Evolutionary conservation across 2,797 vertebrate genomes (phyloP), one percentile per base, ranked within the genome.

Genomic region (Garrulus glandarius): DNA sequence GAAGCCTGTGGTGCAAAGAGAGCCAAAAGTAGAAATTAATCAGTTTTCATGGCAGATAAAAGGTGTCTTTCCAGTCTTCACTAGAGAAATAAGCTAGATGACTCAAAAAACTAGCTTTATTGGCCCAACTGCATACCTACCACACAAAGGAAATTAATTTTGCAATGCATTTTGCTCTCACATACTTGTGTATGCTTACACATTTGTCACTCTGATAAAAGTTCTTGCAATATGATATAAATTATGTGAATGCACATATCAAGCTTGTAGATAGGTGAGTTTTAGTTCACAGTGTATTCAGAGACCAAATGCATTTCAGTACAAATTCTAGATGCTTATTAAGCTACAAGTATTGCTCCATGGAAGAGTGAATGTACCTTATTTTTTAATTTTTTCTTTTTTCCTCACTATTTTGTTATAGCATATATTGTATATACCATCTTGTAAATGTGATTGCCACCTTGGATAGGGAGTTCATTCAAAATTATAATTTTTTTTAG

Each of bases 11-110:
- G 75, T 92, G 72, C 32, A 81, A 60, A 63, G 74, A 83, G 52
- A 96, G 83, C 50, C 90, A 89, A 26, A 96, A 93, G 79, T 37
- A 92, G 70, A 93, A 92, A 75, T 93, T 43, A 93, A 77, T 39
- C 63, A 89, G 43, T 79, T 94, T 95, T 93, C 41, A 55, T 57
- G 55, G 50, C 23, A 87, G 75, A 53, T 91, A 85, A 95, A 84
- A 95, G 24, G 26, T 71, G 50, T 74, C 23, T 60, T 77, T 65
- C 22, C 18, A 67, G 32, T 19, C 39, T 78, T 89, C 60, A 65
- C 26, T 36, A 46, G 30, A 88, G n/a, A 92, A 86, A 92, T 84
- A n/a, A 63, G 52, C 41, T 74, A 82, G 84, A 87, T 77, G 9
- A 50, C 39, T 71, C 53, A 41, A 87, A 82, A 84, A 74, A 5